Evolutionary conservation across 2,888 invertebrate genomes (phyloP).

Genomic region (Selenia dentaria): DNA sequence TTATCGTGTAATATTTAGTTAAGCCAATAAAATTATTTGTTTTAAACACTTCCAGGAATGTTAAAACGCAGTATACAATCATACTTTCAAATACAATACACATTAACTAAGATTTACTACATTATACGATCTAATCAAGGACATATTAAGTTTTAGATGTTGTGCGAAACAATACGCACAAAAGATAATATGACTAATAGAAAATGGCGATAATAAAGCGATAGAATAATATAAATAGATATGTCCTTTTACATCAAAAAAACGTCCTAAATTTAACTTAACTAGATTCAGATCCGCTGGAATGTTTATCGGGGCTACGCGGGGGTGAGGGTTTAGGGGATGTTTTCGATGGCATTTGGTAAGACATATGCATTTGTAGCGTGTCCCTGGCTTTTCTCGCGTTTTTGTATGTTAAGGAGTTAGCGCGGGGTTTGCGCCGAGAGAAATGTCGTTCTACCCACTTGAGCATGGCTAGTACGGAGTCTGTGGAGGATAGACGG

Average conservation of each 20-base stretch:
- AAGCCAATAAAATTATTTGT: too few relatives aligned
- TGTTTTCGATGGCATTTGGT: conserved; percentile 69
- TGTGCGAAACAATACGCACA: too few relatives aligned
- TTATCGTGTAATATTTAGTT: too few relatives aligned
- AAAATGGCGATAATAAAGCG: too few relatives aligned
- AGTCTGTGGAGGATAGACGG: conserved; percentile 94
- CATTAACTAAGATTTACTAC: too few relatives aligned
- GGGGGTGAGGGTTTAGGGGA: conserved; percentile 68
- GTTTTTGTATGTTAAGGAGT: conserved; percentile 86
- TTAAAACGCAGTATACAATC: too few relatives aligned
- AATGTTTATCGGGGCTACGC: conserved; percentile 55
- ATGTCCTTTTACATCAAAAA: not conserved
- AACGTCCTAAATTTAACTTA: conserved; percentile 40
- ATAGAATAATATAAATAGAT: too few relatives aligned
- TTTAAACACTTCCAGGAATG: too few relatives aligned
- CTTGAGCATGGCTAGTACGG: conserved; percentile 94
- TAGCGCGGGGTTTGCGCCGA: conserved; percentile 90
- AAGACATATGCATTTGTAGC: conserved; percentile 92
- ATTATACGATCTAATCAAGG: too few relatives aligned
- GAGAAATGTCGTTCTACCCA: conserved; percentile 95
- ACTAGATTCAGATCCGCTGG: conserved; percentile 75
- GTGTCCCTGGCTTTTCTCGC: conserved; percentile 87
- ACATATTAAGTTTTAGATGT: too few relatives aligned
- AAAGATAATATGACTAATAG: too few relatives aligned
- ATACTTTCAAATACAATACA: too few relatives aligned